A percentile compares a stretch with the other conserved stretches of the same genome.
Evolutionary conservation across 1,140 invertebrate species (phyloP).

Genomic region (Himalopsyche phryganea): DNA sequence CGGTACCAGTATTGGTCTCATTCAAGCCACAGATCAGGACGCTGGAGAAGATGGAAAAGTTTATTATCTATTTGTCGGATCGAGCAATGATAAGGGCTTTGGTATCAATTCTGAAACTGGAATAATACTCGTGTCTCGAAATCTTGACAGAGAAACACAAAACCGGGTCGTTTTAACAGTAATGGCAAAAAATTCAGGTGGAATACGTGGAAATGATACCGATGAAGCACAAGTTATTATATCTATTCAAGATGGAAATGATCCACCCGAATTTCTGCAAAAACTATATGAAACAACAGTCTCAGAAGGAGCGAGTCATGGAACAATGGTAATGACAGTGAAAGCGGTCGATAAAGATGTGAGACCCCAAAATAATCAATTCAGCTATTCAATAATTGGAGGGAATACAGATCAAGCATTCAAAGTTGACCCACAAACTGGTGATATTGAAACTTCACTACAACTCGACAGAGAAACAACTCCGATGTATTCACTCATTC

Average conservation of each 20-base stretch:
- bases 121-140: slow-evolving; percentile 74
- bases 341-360: slow-evolving; percentile 90
- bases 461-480: slow-evolving; percentile 79
- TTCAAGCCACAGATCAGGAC: slow-evolving; percentile 89
- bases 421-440: slow-evolving; percentile 82
- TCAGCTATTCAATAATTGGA: slow-evolving; percentile 84
- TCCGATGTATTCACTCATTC: slow-evolving; percentile 71
- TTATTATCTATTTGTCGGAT: slow-evolving; percentile 88
- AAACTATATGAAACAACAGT: slow-evolving; percentile 70
- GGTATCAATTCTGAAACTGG: slow-evolving; percentile 81
- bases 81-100: slow-evolving; percentile 90
- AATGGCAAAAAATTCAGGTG: slow-evolving; percentile 90
- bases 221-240: slow-evolving; percentile 92
- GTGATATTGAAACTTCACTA: slow-evolving; percentile 74
- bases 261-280: slow-evolving; percentile 87
- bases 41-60: slow-evolving; percentile 87
- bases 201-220: slow-evolving; percentile 90
- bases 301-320: slow-evolving; percentile 71
- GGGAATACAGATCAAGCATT: slow-evolving; percentile 82
- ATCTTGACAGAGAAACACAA: slow-evolving; percentile 86
- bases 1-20: slow-evolving; percentile 79
- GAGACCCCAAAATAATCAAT: slow-evolving; percentile 85
- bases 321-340: slow-evolving; percentile 73
- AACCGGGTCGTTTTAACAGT: slow-evolving; percentile 86
- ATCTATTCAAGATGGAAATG: slow-evolving; percentile 91